Percentiles rank a stretch among this genome's conserved stretches.
These are phyloP conservation scores for Eupithecia abbreviata DNA, from an alignment of 2,888 invertebrate genomes.

Conservation along the genomic window DNA sequence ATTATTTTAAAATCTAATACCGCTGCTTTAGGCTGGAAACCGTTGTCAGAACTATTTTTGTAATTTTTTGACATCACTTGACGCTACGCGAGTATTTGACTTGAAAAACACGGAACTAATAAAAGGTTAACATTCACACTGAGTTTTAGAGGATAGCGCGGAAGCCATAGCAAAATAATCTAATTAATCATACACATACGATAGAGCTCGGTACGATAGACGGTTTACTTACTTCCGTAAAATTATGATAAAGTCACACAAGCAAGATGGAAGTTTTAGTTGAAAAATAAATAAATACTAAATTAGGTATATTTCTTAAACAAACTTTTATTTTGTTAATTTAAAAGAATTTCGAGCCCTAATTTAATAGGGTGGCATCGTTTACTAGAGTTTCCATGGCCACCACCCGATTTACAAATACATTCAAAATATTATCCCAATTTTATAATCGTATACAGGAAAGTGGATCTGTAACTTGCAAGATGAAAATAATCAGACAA, in stretches of 20 bases:
- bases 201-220: conserved; percentile 8
- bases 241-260: background rate
- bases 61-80: conserved; percentile 61
- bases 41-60: conserved; percentile 53
- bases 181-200: conserved; percentile 67
- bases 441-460: background rate
- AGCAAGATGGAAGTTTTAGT: background rate
- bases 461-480: background rate
- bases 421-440: background rate
- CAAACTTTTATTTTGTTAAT: background rate
- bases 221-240: background rate
- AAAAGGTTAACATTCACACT: conserved; percentile 45
- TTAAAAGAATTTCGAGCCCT: background rate
- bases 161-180: conserved; percentile 77
- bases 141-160: conserved; percentile 48
- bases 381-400: background rate
- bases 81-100: conserved; percentile 35
- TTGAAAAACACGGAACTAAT: conserved; percentile 41
- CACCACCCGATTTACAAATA: background rate
- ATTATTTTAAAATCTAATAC: conserved; percentile 47
- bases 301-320: background rate
- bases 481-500: background rate
- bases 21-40: conserved; percentile 60
- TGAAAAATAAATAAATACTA: background rate
- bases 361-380: background rate